A percentile compares a stretch with the other conserved stretches of the same genome.
phyloP scores from a whole-genome alignment of 2,797 vertebrate species.

The Melanotaenia trifasciata region DNA sequence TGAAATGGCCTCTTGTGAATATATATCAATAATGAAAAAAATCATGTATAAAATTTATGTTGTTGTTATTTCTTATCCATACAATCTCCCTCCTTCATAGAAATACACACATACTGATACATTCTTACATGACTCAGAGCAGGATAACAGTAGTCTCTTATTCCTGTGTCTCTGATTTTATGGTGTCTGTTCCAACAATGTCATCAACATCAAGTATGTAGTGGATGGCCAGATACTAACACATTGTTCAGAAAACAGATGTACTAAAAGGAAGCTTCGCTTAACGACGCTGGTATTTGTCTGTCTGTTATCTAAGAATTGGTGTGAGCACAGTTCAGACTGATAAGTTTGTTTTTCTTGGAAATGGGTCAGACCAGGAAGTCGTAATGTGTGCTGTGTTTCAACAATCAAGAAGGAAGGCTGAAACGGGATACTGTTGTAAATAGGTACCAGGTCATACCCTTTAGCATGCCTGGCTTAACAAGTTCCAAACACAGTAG shows the following conservation, averaged over 20 bases:
- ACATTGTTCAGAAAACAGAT: background rate
- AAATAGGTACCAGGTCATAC: constrained; percentile 76
- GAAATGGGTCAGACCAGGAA: constrained; percentile 60
- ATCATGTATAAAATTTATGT: no score
- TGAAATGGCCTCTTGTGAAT: no score
- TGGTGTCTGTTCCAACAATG: constrained; percentile 20
- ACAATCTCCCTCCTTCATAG: background rate
- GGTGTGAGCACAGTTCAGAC: constrained; percentile 39
- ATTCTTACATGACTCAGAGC: constrained; percentile 20
- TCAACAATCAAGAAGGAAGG: constrained; percentile 44
- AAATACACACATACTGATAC: constrained; percentile 15
- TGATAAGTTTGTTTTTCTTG: constrained; percentile 69
- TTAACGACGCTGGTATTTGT: constrained; percentile 61
- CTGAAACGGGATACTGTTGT: constrained; percentile 81
- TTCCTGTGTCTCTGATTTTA: constrained; percentile 32
- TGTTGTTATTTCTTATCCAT: background rate
- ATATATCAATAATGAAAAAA: no score
- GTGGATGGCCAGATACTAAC: constrained; percentile 46
- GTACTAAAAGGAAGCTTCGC: constrained; percentile 10
- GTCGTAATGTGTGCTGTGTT: constrained; percentile 55
- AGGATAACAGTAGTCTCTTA: background rate
- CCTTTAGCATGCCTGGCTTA: constrained; percentile 80
- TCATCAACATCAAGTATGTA: constrained; percentile 30
- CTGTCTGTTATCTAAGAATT: constrained; percentile 60
- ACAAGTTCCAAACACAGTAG: constrained; percentile 78